Base-by-base conservation (phyloP, 2,797 vertebrate species). In the Neostethus bicornis region DNA sequence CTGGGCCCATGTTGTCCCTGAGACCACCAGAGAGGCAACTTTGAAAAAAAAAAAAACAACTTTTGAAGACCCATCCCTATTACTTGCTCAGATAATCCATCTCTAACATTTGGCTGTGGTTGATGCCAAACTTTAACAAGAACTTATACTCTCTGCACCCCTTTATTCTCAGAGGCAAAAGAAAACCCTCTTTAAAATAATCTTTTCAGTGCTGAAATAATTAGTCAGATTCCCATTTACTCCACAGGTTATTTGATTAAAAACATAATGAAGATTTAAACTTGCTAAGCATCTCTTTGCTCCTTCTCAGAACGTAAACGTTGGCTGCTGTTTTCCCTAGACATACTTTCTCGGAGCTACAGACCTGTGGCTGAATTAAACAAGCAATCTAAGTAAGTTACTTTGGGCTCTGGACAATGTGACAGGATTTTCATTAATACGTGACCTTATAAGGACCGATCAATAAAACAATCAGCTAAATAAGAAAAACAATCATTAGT, bases 191-290 rank as follows among this genome's bases (percentile, higher is more conserved):
- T 31, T 34, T 17, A 19, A 21, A 43, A 65, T 26, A n/a, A 35
- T 46, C 21, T 32, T 23, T 48, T 12, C 28, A 42, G 13, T 20
- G 9, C 7, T 13, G 44, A 46, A 21, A 48, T 32, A 13, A 35
- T 45, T 51, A 50, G 38, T 43, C 5, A 13, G 35, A 51, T 35
- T 35, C 32, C n/a, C 11, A 60, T 32, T 43, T 43, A 39, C 19
- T 20, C 34, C 31, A 31, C n/a, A 39, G n/a, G 17, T 39, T 39
- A 39, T 39, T 39, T 31, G 59, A 62, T 10, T 9, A 19, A 14
- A 62, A 47, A 41, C 39, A 26, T 29, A n/a, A 64, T 56, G 25
- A 51, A 37, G 41, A 58, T 46, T 41, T 16, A 59, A 49, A 51
- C 29, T 38, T 38, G 31, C 24, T 26, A 21, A 17, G 9, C 23